Percentiles rank a stretch among this genome's conserved stretches.
phyloP scores from a whole-genome alignment of 2,797 vertebrate genomes.

The Chrysocyon brachyurus region DNA sequence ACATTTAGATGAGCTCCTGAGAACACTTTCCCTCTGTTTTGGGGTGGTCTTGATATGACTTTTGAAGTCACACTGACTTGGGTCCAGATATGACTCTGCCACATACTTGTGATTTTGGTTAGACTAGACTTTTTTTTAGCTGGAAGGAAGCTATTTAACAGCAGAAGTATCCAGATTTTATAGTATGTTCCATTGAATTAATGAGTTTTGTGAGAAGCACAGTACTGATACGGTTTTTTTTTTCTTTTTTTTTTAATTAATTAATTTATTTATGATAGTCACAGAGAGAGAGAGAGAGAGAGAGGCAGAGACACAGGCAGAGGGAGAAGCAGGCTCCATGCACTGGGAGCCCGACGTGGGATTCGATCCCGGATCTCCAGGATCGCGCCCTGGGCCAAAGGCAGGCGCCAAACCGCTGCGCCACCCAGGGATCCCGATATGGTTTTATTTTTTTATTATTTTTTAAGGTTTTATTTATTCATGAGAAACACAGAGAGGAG shows the following conservation, averaged over 20 bases:
- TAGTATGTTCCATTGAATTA: slow-evolving; percentile 15
- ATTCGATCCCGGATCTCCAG: too few species aligned
- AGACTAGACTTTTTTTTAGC: background rate
- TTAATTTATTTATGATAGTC: too few species aligned
- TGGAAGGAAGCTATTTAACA: slow-evolving; percentile 40
- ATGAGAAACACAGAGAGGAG: too few species aligned
- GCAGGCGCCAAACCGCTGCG: too few species aligned
- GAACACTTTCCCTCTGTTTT: background rate
- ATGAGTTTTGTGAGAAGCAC: background rate
- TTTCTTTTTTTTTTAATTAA: too few species aligned
- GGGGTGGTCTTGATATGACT: background rate
- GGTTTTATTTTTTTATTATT: background rate
- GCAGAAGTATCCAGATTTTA: background rate
- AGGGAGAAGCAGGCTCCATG: too few species aligned
- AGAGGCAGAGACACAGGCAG: too few species aligned
- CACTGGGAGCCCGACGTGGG: too few species aligned
- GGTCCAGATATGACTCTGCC: background rate
- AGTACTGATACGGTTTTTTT: background rate
- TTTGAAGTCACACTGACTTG: slow-evolving; percentile 24
- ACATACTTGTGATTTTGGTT: background rate
- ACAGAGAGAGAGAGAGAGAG: too few species aligned
- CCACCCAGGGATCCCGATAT: background rate
- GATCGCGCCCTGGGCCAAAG: too few species aligned
- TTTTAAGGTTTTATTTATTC: too few species aligned
- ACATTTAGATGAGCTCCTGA: slow-evolving; percentile 13